phyloP scores from a whole-genome alignment of 2,797 vertebrate genomes.

The Tympanoctomys barrerae region DNA sequence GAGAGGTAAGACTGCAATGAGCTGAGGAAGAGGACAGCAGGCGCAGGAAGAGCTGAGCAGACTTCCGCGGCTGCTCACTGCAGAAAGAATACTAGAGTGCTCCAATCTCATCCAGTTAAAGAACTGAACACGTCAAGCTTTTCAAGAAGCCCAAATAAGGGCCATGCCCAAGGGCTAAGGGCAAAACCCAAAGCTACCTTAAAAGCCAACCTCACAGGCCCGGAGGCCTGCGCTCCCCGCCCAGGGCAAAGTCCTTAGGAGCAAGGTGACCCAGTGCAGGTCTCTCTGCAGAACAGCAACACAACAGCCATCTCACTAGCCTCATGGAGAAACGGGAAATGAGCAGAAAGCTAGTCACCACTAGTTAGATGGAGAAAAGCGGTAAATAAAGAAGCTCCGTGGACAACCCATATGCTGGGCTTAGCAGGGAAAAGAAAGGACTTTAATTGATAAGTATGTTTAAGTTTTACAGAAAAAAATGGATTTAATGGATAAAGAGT shows the following conservation, averaged over 20 bases:
- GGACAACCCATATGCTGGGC: neutral
- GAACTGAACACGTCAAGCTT: neutral
- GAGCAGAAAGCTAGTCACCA: neutral
- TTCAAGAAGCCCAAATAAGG: neutral
- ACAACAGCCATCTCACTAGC: neutral
- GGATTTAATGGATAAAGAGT: neutral
- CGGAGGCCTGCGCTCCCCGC: neutral
- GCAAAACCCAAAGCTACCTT: neutral
- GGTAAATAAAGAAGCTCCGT: neutral
- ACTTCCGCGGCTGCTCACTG: neutral
- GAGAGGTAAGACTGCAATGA: neutral
- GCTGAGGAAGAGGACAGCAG: neutral
- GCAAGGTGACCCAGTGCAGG: neutral
- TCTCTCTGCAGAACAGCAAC: neutral
- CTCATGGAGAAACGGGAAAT: neutral
- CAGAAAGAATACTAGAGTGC: neutral
- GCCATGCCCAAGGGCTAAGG: neutral
- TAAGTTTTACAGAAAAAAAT: neutral
- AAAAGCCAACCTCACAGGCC: neutral
- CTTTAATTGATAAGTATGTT: neutral
- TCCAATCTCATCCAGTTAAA: neutral
- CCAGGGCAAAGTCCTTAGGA: neutral
- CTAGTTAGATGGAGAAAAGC: neutral
- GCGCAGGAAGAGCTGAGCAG: neutral
- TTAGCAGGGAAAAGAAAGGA: neutral